phyloP scores from a whole-genome alignment of 2,888 invertebrate species.

The Argyra leucocephala region DNA sequence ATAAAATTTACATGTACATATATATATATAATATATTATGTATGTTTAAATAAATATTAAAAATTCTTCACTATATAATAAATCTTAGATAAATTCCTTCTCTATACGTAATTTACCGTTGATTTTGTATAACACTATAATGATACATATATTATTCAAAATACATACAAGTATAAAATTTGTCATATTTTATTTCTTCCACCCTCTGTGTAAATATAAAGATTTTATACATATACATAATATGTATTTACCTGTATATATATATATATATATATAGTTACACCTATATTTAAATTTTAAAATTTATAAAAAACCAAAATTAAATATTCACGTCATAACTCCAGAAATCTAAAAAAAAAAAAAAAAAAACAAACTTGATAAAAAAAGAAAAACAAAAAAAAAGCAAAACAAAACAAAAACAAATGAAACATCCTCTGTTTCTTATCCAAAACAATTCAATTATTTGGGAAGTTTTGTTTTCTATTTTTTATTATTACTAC shows the following conservation, averaged over 20 bases:
- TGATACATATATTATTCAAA: too few species aligned
- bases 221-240: background rate
- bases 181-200: background rate
- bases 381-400: background rate
- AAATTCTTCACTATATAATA: too few species aligned
- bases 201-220: too few species aligned
- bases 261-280: background rate
- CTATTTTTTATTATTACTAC: background rate
- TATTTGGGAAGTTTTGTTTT: too few species aligned
- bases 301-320: background rate
- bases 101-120: background rate
- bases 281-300: background rate
- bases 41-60: too few species aligned
- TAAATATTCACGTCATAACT: slow-evolving; percentile 6
- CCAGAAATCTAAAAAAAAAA: background rate
- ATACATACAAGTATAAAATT: background rate
- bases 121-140: background rate
- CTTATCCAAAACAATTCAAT: too few species aligned
- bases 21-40: too few species aligned
- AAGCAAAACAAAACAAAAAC: background rate
- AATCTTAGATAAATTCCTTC: too few species aligned
- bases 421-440: background rate
- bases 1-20: too few species aligned
- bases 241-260: background rate
- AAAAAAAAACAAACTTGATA: background rate